Evolutionary conservation across 2,113 vertebrate species (phyloP), one percentile per base, ranked within the genome.

Genomic region (Cyanistes caeruleus): DNA sequence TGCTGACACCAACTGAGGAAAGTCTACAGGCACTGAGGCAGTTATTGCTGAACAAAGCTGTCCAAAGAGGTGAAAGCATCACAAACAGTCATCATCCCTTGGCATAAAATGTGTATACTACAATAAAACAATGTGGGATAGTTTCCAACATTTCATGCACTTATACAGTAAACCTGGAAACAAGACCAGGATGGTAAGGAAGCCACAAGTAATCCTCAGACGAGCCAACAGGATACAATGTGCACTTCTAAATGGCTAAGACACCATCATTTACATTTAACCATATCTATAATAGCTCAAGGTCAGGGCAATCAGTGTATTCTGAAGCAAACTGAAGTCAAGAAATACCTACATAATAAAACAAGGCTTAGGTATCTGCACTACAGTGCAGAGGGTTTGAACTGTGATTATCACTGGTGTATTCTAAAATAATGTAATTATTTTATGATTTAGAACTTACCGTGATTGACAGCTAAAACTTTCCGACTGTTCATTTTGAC

Each of bases 401-500:
- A 64, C 22, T 67, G 24, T 62, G 49, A 72, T 13, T 55, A 49
- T 13, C 2, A 2, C 13, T 52, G 31, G 21, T 63, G 60, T 16
- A 73, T 70, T 76, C 15, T 70, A 41, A 22, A 68, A 55, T 12
- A 75, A 62, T 35, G 24, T 43, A 17, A 86, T 37, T 79, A 72
- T 55, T 92, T 51, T 44, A 43, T 37, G 15, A 35, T 44, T 69
- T 82, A 76, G 60, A 80, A 68, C 98, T 99, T 93, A 99, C 99
- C 99, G 14, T 99, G 99, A 97, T 99, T 99, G 83, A 99, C 98
- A 1, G 99, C 99, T 88, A 99, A 98, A 83, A 99, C 99, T 94
- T 99, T 99, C 25, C 99, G 98, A 96, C 99, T 99, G 94, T 99
- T 99, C 99, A 99, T 99, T 97, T 98, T 99, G 86, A 99, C 99